Conservation (phyloP, 2,797 vertebrate genomes). For the Calcarius lapponicus region DNA sequence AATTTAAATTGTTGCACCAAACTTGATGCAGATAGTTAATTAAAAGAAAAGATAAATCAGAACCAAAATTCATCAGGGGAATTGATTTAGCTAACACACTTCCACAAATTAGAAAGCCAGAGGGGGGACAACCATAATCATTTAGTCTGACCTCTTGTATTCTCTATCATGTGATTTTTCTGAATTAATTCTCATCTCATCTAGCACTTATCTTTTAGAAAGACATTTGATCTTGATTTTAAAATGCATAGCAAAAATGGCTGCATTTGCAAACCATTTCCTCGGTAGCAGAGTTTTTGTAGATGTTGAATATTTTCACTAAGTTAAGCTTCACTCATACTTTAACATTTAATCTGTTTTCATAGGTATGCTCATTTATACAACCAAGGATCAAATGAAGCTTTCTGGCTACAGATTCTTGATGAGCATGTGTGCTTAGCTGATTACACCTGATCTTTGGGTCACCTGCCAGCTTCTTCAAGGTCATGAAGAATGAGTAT, state of each 20-base stretch:
- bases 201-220: background rate
- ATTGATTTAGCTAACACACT: background rate
- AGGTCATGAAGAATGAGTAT: background rate
- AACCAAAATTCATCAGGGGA: background rate
- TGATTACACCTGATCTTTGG: background rate
- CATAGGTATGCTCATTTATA: background rate
- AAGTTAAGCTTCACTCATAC: background rate
- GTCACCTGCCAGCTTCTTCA: background rate
- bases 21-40: background rate
- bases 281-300: background rate
- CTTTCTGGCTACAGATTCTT: background rate
- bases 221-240: background rate
- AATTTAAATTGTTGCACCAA: background rate
- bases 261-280: background rate
- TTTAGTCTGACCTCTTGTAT: background rate
- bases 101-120: slow-evolving; percentile 10
- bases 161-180: background rate
- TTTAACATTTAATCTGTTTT: background rate
- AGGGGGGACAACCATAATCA: background rate
- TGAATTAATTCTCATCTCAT: slow-evolving; percentile 13
- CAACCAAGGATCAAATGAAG: background rate
- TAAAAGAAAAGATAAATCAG: slow-evolving; percentile 6
- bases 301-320: background rate
- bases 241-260: background rate
- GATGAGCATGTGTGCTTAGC: background rate